Evolutionary conservation across 2,113 vertebrate species (phyloP), one percentile per base, ranked within the genome.

Genomic region (Periophthalmus modestus): DNA sequence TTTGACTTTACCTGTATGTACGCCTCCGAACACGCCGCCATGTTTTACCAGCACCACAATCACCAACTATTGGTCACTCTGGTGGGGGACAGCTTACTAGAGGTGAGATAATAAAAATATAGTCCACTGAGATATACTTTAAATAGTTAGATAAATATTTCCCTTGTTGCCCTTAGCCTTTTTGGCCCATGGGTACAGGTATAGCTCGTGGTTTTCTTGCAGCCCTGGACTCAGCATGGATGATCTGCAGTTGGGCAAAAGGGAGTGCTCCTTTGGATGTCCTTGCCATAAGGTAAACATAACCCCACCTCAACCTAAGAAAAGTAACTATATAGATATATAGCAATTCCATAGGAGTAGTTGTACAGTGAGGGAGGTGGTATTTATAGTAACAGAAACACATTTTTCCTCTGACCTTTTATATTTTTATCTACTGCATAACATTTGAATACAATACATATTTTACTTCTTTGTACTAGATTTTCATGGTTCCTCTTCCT

Each of bases 1-100:
- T 99, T 99, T 4, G 98, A 99, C 88, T 99, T 99, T 89, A 99
- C 98, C 0, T 98, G 95, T 83, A 98, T 98, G 97, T 98, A 97
- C 0, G 97, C 98, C 0, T 97, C 98, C 0, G 97, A 98, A 86
- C 97, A 98, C 0, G 97, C 98, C 0, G 97, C 97, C 0, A 84
- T 97, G 84, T 92, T 98, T 57, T 93, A 94, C 11, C 95, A 96
- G 66, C 93, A 95, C 59, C 92, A 94, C 0, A 94, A 95, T 39
- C 95, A 96, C 82, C 94, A 92, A 75, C 84, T 99, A 6, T 91
- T 99, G 5, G 94, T 99, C 76, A 93, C 96, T 0, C 86, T 99
- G 87, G 97, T 99, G 6, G 98, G 98, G 23, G 98, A 99, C 92
- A 99, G 98, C 84, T 93, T 99, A 63, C 88, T 99, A 9, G 97